Evolutionary conservation across 2,888 invertebrate species (phyloP).

Genomic region (Perizoma affinitatum): DNA sequence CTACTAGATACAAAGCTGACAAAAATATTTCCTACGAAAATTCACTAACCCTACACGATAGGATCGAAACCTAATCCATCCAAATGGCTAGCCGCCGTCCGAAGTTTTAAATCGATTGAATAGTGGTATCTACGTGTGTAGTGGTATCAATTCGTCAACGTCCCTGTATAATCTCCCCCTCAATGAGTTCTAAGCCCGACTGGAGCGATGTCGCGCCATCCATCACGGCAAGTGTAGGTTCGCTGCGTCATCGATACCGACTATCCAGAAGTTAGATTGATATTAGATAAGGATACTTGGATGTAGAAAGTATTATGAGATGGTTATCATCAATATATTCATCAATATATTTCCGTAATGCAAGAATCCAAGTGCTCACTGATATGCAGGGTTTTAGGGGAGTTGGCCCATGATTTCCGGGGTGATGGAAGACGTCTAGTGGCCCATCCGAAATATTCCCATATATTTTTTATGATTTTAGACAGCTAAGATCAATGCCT

Average conservation of each 20-base stretch:
- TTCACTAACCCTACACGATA: background rate
- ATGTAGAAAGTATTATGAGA: no score
- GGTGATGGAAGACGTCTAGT: no score
- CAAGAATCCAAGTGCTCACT: no score
- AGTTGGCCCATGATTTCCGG: no score
- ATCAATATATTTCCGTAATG: no score
- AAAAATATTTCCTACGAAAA: background rate
- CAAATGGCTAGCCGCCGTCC: conserved; percentile 36
- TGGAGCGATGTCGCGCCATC: conserved; percentile 72
- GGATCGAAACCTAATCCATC: conserved; percentile 33
- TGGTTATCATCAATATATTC: no score
- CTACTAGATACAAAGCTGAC: background rate
- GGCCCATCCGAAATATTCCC: no score
- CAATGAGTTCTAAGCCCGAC: conserved; percentile 76
- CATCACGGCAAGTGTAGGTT: conserved; percentile 65
- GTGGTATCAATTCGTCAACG: conserved; percentile 78
- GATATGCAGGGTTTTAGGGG: no score
- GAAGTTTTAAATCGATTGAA: conserved; percentile 77
- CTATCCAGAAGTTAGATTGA: conserved; percentile 30
- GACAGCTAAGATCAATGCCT: no score
- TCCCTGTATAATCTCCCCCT: conserved; percentile 77
- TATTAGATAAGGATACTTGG: conserved; percentile 20
- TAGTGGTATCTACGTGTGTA: conserved; percentile 70
- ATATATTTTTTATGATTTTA: no score
- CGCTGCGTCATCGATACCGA: conserved; percentile 57